These are phyloP conservation scores for Eurytoma adleriae DNA, from an alignment of 2,888 invertebrate species.

Conservation along the genomic window DNA sequence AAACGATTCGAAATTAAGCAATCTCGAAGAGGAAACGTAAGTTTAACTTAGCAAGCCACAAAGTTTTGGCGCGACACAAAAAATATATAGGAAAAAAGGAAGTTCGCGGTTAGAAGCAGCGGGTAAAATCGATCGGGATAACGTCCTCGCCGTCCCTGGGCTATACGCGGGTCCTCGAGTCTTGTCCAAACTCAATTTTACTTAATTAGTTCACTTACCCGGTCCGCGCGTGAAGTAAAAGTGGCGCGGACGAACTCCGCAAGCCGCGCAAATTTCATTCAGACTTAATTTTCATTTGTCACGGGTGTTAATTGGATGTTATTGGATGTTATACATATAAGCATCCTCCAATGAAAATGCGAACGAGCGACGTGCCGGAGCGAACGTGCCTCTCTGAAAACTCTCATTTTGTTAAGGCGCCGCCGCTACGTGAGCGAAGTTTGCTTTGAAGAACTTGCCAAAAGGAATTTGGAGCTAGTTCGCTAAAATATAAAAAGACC, in stretches of 20 bases:
- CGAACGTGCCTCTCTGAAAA: conserved; percentile 28
- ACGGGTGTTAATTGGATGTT: conserved; percentile 48
- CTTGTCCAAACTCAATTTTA: conserved; percentile 49
- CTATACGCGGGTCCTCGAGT: conserved; percentile 22
- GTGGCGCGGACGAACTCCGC: conserved; percentile 5
- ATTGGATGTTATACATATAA: conserved; percentile 45
- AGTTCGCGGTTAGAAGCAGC: conserved; percentile 19
- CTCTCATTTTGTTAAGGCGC: conserved; percentile 30
- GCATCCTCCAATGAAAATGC: conserved; percentile 33
- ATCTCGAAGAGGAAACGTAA: background rate
- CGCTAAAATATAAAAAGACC: background rate
- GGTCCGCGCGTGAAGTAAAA: background rate
- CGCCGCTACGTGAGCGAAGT: background rate
- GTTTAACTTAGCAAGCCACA: conserved; percentile 27
- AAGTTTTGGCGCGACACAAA: conserved; percentile 12
- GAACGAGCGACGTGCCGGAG: background rate
- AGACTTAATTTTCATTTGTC: conserved; percentile 53
- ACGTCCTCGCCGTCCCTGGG: conserved; percentile 8
- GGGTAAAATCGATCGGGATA: conserved; percentile 30
- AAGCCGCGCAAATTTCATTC: conserved; percentile 25
- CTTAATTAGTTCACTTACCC: conserved; percentile 52
- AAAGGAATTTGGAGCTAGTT: conserved; percentile 18
- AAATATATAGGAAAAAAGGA: conserved; percentile 16
- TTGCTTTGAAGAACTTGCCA: conserved; percentile 36
- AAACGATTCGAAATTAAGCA: too few relatives aligned